Evolutionary conservation across 2,888 invertebrate genomes (phyloP).

Genomic region (Meteorus cinctellus): DNA sequence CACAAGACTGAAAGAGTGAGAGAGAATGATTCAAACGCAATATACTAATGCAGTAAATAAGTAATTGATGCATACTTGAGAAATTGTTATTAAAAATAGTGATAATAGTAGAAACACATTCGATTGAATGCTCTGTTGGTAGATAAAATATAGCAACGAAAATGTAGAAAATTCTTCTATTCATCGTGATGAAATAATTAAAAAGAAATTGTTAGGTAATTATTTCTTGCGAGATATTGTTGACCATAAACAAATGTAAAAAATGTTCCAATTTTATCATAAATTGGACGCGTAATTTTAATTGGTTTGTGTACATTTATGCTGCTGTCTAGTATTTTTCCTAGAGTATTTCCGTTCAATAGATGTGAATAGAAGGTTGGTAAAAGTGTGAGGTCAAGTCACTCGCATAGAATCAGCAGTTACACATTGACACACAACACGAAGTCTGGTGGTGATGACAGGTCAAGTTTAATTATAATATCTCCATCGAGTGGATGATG

Average conservation of each 20-base stretch:
- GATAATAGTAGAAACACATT: not conserved
- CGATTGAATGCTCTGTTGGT: not conserved
- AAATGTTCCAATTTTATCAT: not conserved
- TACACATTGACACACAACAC: conserved; percentile 30
- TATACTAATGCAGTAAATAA: not conserved
- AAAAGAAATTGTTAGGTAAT: not conserved
- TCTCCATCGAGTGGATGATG: not conserved
- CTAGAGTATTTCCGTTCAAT: conserved; percentile 10
- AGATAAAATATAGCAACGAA: too few relatives aligned
- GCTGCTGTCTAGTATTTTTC: not conserved
- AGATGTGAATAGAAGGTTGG: conserved; percentile 1
- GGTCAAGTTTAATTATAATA: not conserved
- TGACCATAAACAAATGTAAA: not conserved
- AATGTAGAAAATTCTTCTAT: not conserved
- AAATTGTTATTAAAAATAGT: not conserved
- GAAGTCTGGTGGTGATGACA: not conserved
- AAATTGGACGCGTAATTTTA: not conserved
- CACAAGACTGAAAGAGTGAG: not conserved
- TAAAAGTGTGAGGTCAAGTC: conserved; percentile 15
- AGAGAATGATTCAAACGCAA: not conserved
- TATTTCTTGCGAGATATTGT: not conserved
- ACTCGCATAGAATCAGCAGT: conserved; percentile 9
- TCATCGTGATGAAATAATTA: not conserved
- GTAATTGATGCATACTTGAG: not conserved
- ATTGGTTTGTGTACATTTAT: not conserved